These are phyloP conservation scores for Liolophura sinensis DNA, from an alignment of 1,140 invertebrate genomes.

Conservation along the genomic window DNA sequence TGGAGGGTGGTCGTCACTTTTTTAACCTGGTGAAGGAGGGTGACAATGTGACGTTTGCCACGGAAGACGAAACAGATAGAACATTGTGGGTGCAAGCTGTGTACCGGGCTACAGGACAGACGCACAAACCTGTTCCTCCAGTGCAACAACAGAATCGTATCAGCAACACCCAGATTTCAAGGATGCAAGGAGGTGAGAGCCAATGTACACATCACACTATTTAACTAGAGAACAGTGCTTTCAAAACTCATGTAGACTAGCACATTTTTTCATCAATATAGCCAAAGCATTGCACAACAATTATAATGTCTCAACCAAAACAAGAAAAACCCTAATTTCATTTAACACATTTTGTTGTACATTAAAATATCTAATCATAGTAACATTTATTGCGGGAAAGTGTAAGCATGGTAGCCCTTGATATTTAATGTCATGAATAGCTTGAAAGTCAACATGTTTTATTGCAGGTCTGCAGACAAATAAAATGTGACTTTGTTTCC, in stretches of 20 bases:
- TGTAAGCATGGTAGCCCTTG: too few relatives aligned
- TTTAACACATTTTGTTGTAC: too few relatives aligned
- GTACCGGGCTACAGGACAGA: constrained; percentile 98
- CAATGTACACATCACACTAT: background rate
- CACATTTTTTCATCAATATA: background rate
- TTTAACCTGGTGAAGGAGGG: constrained; percentile 99
- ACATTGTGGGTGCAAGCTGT: constrained; percentile 96
- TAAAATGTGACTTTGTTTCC: constrained; percentile 15
- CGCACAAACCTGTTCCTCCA: constrained; percentile 94
- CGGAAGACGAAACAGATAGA: constrained; percentile 97
- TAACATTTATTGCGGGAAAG: too few relatives aligned
- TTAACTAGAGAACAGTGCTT: background rate
- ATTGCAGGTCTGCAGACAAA: constrained; percentile 1
- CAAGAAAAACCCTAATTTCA: background rate
- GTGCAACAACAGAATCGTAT: constrained; percentile 53
- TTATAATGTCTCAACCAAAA: background rate
- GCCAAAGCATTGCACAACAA: background rate
- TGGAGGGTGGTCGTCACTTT: constrained; percentile 62
- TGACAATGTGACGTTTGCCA: constrained; percentile 94
- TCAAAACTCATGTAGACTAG: background rate
- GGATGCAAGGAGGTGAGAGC: constrained; percentile 79
- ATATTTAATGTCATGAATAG: too few relatives aligned
- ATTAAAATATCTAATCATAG: too few relatives aligned
- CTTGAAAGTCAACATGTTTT: background rate
- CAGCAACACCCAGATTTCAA: constrained; percentile 67